A percentile compares a stretch with the other conserved stretches of the same genome.
These are phyloP conservation scores for Papilio polytes DNA, from an alignment of 1,140 invertebrate genomes.

Conservation along the genomic window DNA sequence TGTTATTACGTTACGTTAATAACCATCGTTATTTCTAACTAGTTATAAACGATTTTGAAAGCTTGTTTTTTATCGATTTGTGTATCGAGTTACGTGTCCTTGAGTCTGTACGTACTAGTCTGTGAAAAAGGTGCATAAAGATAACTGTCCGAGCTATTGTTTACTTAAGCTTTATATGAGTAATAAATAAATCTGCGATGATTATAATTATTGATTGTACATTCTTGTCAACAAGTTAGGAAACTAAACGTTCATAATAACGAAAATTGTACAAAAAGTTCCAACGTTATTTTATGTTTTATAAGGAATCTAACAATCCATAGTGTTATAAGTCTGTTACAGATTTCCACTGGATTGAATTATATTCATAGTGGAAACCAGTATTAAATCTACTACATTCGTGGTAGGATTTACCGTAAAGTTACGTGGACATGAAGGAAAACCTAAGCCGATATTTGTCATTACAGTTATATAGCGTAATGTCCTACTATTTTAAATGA, in stretches of 20 bases:
- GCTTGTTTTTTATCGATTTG: conserved; percentile 35
- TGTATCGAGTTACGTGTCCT: conserved; percentile 22
- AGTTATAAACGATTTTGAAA: not conserved
- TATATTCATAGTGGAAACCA: not conserved
- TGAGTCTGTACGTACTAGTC: not conserved
- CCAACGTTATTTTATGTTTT: too few species aligned
- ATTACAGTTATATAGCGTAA: not conserved
- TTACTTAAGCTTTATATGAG: not conserved
- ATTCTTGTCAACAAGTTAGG: not conserved
- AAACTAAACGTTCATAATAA: too few species aligned
- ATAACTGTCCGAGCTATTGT: not conserved
- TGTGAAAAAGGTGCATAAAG: conserved; percentile 12
- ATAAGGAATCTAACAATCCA: too few species aligned
- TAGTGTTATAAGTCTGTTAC: too few species aligned
- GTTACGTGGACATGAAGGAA: not conserved
- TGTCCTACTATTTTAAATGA: not conserved
- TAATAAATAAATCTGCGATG: not conserved
- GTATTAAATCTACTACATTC: not conserved
- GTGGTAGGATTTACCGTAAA: not conserved
- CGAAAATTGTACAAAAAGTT: too few species aligned
- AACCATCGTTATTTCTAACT: conserved; percentile 7
- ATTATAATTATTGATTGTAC: conserved; percentile 13
- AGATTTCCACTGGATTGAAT: too few species aligned
- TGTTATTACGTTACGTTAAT: conserved; percentile 16
- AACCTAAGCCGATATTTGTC: not conserved